Conservation (phyloP, 2,797 vertebrate genomes). For the Pseudochaenichthys georgianus region DNA sequence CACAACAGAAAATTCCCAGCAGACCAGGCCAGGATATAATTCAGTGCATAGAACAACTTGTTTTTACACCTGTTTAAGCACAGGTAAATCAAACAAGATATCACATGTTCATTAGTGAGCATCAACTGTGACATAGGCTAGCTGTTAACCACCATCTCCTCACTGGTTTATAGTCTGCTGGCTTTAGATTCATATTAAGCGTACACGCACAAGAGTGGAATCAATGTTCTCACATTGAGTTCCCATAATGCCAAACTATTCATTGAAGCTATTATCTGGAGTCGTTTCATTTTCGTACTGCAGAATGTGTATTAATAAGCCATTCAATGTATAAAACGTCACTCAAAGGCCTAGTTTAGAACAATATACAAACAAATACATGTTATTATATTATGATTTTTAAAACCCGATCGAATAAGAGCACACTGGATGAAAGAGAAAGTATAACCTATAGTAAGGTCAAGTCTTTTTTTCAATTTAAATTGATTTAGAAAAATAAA, state of each 20-base stretch:
- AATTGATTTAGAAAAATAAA: conserved; percentile 2
- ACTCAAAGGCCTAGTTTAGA: not conserved
- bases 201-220: not conserved
- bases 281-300: no score
- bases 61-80: not conserved
- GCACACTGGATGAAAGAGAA: not conserved
- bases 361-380: not conserved
- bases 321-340: not conserved
- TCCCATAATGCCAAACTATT: conserved; percentile 1
- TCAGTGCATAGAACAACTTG: not conserved
- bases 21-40: not conserved
- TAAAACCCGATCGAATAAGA: not conserved
- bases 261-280: not conserved
- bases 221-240: not conserved
- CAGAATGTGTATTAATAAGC: not conserved
- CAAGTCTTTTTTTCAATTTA: not conserved
- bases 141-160: not conserved
- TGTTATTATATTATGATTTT: not conserved
- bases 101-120: not conserved
- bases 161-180: not conserved
- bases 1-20: conserved; percentile 25
- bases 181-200: not conserved
- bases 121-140: not conserved
- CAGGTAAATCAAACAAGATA: not conserved
- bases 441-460: not conserved